phyloP scores from a whole-genome alignment of 2,888 invertebrate species.

The Argyresthia goedartella region DNA sequence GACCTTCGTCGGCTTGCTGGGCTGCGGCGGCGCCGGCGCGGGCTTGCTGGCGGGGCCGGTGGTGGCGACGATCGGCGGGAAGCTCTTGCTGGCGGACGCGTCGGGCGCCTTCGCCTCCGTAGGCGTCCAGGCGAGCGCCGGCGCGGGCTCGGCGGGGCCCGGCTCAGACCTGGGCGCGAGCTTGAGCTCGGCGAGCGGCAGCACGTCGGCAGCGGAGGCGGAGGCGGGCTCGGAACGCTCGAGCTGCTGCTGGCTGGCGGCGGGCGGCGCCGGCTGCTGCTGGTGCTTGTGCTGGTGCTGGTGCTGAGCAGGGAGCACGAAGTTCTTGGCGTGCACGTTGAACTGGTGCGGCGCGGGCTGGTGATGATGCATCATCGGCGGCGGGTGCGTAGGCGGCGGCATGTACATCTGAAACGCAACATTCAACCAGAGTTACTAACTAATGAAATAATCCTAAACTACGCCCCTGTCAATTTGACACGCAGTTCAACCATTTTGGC shows the following conservation, averaged over 20 bases:
- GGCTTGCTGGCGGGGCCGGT: constrained; percentile 17
- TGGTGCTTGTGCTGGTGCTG: constrained; percentile 33
- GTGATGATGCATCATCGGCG: constrained; percentile 36
- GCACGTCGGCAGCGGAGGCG: constrained; percentile 34
- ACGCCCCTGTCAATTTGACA: too few species aligned
- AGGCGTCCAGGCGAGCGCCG: constrained; percentile 32
- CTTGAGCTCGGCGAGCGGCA: constrained; percentile 55
- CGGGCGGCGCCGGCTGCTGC: constrained; percentile 27
- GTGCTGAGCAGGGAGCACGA: constrained; percentile 51
- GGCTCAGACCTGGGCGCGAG: constrained; percentile 40
- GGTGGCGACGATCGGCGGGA: constrained; percentile 22
- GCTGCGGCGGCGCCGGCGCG: constrained; percentile 1
- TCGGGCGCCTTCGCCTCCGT: constrained; percentile 28
- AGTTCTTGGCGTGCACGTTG: constrained; percentile 65
- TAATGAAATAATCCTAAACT: too few species aligned
- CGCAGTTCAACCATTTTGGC: too few species aligned
- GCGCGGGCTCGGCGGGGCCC: constrained; percentile 26
- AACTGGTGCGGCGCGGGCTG: constrained; percentile 55
- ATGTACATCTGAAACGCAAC: too few species aligned
- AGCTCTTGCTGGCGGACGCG: constrained; percentile 25
- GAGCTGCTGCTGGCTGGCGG: constrained; percentile 40
- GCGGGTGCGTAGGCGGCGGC: constrained; percentile 44
- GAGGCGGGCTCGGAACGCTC: constrained; percentile 29
- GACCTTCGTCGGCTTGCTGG: constrained; percentile 40
- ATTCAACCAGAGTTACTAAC: too few species aligned